Conservation (phyloP, 2,888 invertebrate species). For the Agelastica alni region DNA sequence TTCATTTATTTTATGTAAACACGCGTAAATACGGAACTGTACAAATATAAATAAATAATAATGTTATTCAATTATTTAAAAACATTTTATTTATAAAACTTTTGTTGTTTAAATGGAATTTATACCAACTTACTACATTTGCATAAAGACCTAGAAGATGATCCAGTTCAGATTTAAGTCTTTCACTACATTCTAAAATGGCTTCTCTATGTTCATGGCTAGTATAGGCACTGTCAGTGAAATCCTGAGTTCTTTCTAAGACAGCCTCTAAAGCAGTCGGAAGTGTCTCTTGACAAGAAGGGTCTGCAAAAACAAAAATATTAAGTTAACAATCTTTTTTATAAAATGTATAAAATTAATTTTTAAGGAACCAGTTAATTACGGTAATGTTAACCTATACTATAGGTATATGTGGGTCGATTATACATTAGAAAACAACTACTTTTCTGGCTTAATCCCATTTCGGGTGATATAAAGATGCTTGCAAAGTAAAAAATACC, state of each 20-base stretch:
- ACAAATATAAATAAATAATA: background rate
- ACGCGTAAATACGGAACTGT: too few relatives aligned
- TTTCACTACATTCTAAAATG: conserved; percentile 84
- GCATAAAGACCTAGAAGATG: conserved; percentile 85
- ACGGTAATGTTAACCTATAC: too few relatives aligned
- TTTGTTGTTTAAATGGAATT: background rate
- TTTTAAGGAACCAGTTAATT: too few relatives aligned
- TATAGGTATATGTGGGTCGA: too few relatives aligned
- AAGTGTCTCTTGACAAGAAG: conserved; percentile 73
- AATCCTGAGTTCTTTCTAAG: conserved; percentile 95
- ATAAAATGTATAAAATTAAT: too few relatives aligned
- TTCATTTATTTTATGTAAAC: too few relatives aligned
- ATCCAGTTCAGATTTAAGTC: conserved; percentile 89
- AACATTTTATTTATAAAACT: too few relatives aligned
- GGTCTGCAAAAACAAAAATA: conserved; percentile 45
- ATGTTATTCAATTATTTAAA: background rate
- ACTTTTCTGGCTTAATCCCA: too few relatives aligned
- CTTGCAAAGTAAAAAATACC: too few relatives aligned
- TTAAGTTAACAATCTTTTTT: too few relatives aligned
- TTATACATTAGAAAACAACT: too few relatives aligned
- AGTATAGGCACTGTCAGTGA: conserved; percentile 99
- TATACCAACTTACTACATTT: conserved; percentile 68
- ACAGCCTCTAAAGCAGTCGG: conserved; percentile 86
- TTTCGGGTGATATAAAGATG: too few relatives aligned
- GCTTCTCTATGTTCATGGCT: conserved; percentile 96